Evolutionary conservation across 64 coral and sea anemone species (phyloP).

Genomic region (Dendronephthya gigantea): DNA sequence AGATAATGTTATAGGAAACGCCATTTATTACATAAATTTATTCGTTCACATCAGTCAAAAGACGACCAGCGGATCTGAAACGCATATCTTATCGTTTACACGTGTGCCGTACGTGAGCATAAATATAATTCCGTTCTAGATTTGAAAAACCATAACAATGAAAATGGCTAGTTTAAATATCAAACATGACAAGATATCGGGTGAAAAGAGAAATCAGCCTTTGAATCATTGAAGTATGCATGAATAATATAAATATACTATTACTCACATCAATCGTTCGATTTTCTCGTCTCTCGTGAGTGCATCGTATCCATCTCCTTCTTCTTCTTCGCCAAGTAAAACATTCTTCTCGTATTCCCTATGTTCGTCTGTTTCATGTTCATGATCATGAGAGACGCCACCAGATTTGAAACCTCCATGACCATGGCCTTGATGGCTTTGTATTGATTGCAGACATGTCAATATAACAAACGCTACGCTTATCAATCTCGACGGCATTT

Average conservation of each 20-base stretch:
- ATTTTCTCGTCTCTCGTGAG: neutral
- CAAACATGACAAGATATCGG: no score
- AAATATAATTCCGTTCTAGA: no score
- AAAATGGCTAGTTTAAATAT: no score
- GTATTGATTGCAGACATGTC: neutral
- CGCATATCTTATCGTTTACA: no score
- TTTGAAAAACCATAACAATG: no score
- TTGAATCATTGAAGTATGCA: neutral
- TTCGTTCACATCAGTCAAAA: no score
- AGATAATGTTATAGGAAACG: no score
- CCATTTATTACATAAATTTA: no score
- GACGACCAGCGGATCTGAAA: no score
- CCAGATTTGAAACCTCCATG: neutral
- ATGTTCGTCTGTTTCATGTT: slow-evolving; percentile 6
- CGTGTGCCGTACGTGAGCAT: no score
- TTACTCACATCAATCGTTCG: neutral
- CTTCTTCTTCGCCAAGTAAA: slow-evolving; percentile 4
- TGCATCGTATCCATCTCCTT: neutral
- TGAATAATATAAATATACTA: neutral
- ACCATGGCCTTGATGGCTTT: neutral
- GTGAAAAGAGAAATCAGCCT: no score
- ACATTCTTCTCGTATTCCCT: slow-evolving; percentile 13
- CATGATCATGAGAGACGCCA: neutral
- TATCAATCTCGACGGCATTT: neutral
- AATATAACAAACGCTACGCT: neutral